Evolutionary conservation across 2,797 vertebrate genomes (phyloP).

Genomic region (Eulemur mongoz): DNA sequence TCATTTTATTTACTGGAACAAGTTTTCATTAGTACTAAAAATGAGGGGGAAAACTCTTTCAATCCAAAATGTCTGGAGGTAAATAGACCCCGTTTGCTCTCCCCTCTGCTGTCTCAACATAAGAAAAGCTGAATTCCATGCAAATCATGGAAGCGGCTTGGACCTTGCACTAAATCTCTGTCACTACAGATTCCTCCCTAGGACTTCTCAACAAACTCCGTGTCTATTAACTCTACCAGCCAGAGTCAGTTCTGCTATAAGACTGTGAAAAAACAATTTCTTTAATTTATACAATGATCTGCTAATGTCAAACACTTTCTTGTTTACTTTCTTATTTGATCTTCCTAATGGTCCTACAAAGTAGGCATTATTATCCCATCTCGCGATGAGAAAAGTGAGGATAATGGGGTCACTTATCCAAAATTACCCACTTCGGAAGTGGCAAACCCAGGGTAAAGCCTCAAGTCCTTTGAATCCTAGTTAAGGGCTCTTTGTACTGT

Average conservation of each 20-base stretch:
- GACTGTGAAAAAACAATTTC: neutral
- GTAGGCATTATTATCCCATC: neutral
- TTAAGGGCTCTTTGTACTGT: neutral
- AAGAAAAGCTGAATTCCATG: neutral
- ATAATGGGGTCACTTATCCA: neutral
- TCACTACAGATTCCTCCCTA: neutral
- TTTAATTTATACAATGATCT: neutral
- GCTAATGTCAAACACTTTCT: neutral
- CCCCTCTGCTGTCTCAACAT: neutral
- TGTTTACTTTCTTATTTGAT: neutral
- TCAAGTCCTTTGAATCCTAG: neutral
- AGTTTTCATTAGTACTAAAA: neutral
- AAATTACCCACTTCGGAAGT: neutral
- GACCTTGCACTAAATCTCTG: neutral
- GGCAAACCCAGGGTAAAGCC: neutral
- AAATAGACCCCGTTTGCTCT: neutral
- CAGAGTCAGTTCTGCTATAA: neutral
- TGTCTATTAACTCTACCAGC: neutral
- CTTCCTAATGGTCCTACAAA: neutral
- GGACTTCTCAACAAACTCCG: neutral
- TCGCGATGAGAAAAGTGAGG: neutral
- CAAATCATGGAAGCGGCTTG: neutral
- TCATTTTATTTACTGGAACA: neutral
- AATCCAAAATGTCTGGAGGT: neutral
- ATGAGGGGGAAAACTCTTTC: neutral